phyloP scores from a whole-genome alignment of 2,113 vertebrate genomes.

The Hepsetus odoe region DNA sequence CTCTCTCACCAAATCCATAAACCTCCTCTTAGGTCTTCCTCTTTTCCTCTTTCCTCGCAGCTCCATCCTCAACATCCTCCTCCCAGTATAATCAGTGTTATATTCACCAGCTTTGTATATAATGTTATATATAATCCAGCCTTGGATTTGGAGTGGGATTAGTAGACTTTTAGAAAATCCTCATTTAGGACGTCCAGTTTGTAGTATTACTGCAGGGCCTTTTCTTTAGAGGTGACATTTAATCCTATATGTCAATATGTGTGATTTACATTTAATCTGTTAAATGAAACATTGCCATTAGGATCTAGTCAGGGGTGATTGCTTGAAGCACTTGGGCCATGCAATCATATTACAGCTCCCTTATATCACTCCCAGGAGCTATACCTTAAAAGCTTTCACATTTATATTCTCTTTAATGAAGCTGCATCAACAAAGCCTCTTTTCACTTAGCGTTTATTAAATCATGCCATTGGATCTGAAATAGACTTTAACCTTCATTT shows the following conservation, averaged over 20 bases:
- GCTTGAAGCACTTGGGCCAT: slow-evolving; percentile 26
- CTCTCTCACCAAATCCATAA: too few relatives aligned
- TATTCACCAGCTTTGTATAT: too few relatives aligned
- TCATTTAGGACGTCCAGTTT: too few relatives aligned
- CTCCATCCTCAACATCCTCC: too few relatives aligned
- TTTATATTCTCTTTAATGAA: background rate
- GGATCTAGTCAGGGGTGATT: slow-evolving; percentile 15
- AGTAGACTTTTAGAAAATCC: too few relatives aligned
- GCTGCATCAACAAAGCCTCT: background rate
- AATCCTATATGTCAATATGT: background rate
- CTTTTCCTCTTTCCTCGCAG: too few relatives aligned
- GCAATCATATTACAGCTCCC: slow-evolving; percentile 16
- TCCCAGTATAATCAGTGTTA: too few relatives aligned
- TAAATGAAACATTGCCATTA: background rate
- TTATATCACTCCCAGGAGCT: slow-evolving; percentile 1
- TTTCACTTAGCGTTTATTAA: background rate
- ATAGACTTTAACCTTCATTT: too few relatives aligned
- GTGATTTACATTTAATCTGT: background rate
- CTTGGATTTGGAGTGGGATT: too few relatives aligned
- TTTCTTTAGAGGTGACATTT: background rate
- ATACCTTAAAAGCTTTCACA: slow-evolving; percentile 1
- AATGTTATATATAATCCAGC: too few relatives aligned
- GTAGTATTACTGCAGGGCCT: background rate
- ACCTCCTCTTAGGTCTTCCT: too few relatives aligned
- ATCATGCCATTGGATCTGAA: background rate